Evolutionary conservation across 1,140 invertebrate species (phyloP), one percentile per base, ranked within the genome.

Genomic region (Luehdorfia chinensis): DNA sequence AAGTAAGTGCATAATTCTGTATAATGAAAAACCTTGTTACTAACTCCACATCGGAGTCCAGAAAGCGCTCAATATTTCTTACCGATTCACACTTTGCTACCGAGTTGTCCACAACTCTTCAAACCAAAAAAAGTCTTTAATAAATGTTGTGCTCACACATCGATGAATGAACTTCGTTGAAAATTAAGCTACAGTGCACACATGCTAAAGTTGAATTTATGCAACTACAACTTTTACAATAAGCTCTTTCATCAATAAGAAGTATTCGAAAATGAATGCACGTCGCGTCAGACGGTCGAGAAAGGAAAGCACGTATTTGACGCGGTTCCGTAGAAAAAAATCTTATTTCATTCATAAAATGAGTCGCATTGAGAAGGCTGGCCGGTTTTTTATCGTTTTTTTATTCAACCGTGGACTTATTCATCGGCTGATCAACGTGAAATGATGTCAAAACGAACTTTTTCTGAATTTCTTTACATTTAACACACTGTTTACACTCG

Each of bases 281-380:
- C 81, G 75, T 79, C 71, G 67, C 52, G 37, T 59, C 60, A 71
- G 64, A 74, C 63, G 59, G 52, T 54, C 59, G 66, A 53, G 66
- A 77, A 73, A 84, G 79, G 81, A 85, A 84, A 78, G 77, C 81
- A 85, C 81, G 81, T 85, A 85, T 85, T 85, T 65, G 77, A 63
- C 74, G 74, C 74, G 76, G 77, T 79, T 66, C 71, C 53, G 55
- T 67, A 62, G 57, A 60, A 73, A 79, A 84, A 85, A 85, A 76
- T 74, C 66, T 75, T 80, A 84, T 85, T 84, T 81, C 81, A 85
- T 85, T 85, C 81, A 85, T 85, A 85, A 84, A 83, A 79, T 71
- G 75, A 78, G 69, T 73, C 59, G 75, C 72, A 85, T 83, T 81
- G 70, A 84, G 75, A 59, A 66, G 41, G 53, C 28, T 50, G 57